A percentile compares a stretch with the other conserved stretches of the same genome.
phyloP scores from a whole-genome alignment of 2,797 vertebrate genomes.

The Amblyopsis hoosieri region DNA sequence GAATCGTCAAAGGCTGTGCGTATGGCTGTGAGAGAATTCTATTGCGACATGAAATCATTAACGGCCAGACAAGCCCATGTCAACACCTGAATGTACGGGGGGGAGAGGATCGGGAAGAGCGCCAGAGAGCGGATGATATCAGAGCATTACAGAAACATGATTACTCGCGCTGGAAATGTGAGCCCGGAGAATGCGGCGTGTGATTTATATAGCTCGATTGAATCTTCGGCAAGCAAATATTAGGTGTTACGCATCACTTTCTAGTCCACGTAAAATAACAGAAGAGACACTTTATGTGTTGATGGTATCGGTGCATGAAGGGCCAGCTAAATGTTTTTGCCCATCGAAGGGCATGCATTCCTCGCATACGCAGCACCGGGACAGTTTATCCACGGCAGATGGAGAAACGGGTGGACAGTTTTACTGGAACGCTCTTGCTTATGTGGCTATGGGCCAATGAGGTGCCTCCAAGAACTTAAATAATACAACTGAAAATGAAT shows the following conservation, averaged over 20 bases:
- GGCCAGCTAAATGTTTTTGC: constrained; percentile 20
- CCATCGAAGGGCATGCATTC: constrained; percentile 45
- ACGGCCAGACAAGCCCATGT: constrained; percentile 31
- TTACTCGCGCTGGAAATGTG: constrained; percentile 34
- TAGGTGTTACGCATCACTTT: not conserved
- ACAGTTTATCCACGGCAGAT: constrained; percentile 43
- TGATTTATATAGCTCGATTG: constrained; percentile 51
- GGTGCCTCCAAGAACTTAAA: no score
- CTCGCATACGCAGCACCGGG: constrained; percentile 39
- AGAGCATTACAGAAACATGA: constrained; percentile 19
- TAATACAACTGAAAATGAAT: no score
- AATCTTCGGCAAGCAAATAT: constrained; percentile 13
- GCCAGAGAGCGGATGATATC: constrained; percentile 14
- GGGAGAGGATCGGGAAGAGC: constrained; percentile 14
- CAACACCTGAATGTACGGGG: constrained; percentile 41
- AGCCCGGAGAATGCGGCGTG: constrained; percentile 29
- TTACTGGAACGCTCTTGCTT: constrained; percentile 19
- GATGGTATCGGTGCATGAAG: not conserved
- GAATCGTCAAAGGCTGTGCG: not conserved
- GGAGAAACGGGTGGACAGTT: constrained; percentile 19
- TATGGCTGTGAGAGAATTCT: constrained; percentile 14
- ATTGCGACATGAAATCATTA: constrained; percentile 32
- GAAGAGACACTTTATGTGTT: not conserved
- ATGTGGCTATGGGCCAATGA: constrained; percentile 16
- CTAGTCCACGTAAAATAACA: not conserved